Evolutionary conservation across 2,797 vertebrate species (phyloP), one percentile per base, ranked within the genome.

Genomic region (Acrossocheilus wenchowensis): DNA sequence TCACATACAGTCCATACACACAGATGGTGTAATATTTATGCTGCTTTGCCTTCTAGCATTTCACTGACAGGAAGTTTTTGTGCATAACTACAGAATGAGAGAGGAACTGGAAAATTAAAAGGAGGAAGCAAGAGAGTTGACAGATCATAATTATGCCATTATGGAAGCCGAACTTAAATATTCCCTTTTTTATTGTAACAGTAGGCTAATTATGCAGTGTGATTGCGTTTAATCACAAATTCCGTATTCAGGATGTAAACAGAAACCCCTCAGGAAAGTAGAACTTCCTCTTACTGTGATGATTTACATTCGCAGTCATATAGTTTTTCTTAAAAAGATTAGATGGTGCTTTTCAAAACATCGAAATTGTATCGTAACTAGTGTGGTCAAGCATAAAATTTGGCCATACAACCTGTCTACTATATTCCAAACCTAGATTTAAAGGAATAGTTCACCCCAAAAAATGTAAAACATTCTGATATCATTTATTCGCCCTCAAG

Each of bases 81-180:
- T 34, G 39, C 9, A 48, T 34, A 11, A 12, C 34, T 43, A 48
- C 21, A 50, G 26, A 64, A 19, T 19, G 68, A 43, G 43, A 68
- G 66, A 50, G 74, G 50, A 50, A 85, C 21, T 62, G 62, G n/a
- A 48, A 81, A 78, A 48, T 71, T 80, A 23, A 57, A 62, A 83
- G 10, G 69, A 48, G 75, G 74, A 85, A 82, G 60, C 1, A 3
- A 86, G 21, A 36, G n/a, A 52, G 73, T 12, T 66, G 19, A 41
- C 62, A 10, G 30, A 73, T 36, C 2, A 50, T 45, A 80, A 79
- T 48, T 30, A 74, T 48, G 19, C 17, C 17, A n/a, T 26, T 43
- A 26, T 73, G 4, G 2, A 45, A 73, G 45, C 14, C 43, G 19
- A n/a, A 26, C 50, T n/a, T 77, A 30, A 75, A 39, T 26, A n/a